phyloP scores from a whole-genome alignment of 2,797 vertebrate genomes.

The Uromys caudimaculatus region DNA sequence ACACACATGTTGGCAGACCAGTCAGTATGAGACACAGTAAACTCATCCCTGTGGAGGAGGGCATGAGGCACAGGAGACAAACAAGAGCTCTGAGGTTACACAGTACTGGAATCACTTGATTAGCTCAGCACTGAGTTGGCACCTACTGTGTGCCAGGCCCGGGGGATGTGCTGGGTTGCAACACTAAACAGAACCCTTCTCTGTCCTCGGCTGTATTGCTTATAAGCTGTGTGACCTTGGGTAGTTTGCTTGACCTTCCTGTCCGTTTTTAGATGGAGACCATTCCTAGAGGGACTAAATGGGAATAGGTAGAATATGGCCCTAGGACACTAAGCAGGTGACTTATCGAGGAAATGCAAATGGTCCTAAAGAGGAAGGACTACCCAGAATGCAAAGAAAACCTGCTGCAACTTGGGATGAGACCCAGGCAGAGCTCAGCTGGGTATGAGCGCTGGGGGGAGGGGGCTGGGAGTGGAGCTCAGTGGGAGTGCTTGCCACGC shows the following conservation, averaged over 20 bases:
- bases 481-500: no score
- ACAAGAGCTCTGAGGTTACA: constrained; percentile 61
- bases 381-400: not conserved
- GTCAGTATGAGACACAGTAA: constrained; percentile 61
- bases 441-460: no score
- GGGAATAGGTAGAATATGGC: not conserved
- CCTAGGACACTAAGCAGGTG: not conserved
- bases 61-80: constrained; percentile 33
- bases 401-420: not conserved
- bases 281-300: not conserved
- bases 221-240: not conserved
- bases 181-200: not conserved
- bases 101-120: constrained; percentile 21
- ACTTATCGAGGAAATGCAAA: constrained; percentile 14
- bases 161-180: constrained; percentile 7
- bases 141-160: not conserved
- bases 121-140: not conserved
- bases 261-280: not conserved
- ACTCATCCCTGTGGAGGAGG: constrained; percentile 49
- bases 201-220: not conserved
- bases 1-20: not conserved
- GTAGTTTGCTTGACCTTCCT: not conserved
- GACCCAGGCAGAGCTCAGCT: not conserved
- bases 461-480: not conserved
- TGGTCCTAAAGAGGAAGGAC: not conserved